These are phyloP conservation scores for Labeo calbasu DNA, from an alignment of 2,797 vertebrate genomes.

Conservation along the genomic window DNA sequence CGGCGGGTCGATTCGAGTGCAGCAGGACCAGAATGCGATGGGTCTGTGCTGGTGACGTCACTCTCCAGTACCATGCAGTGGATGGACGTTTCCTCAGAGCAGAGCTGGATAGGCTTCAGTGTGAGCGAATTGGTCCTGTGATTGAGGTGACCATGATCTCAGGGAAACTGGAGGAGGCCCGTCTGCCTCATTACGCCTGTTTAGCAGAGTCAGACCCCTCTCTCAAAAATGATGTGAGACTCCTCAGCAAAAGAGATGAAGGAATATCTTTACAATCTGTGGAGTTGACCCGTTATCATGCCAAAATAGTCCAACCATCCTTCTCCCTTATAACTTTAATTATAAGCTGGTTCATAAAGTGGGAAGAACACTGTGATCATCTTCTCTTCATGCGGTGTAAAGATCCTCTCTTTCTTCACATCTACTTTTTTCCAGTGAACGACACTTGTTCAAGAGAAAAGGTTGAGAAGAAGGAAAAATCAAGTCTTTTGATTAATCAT, in stretches of 20 bases:
- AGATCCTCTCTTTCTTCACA: background rate
- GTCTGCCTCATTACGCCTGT: conserved; percentile 12
- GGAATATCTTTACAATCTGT: background rate
- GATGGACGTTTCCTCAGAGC: conserved; percentile 5
- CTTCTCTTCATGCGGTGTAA: background rate
- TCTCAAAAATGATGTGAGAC: background rate
- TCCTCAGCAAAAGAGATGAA: background rate
- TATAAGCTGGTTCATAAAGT: background rate
- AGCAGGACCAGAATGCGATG: conserved; percentile 28
- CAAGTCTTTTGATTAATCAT: background rate
- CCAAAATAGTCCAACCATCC: background rate
- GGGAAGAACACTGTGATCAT: background rate
- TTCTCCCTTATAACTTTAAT: background rate
- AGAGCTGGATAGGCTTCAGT: conserved; percentile 6
- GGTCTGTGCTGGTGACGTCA: conserved; percentile 20
- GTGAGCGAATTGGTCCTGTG: conserved; percentile 23
- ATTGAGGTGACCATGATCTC: conserved; percentile 10
- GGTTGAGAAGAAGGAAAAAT: background rate
- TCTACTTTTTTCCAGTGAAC: background rate
- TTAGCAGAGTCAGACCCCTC: conserved; percentile 19
- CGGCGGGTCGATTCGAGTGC: conserved; percentile 16
- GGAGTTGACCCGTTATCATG: background rate
- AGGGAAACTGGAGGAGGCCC: conserved; percentile 7
- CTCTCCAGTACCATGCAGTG: background rate
- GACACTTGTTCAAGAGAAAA: background rate